Evolutionary conservation across 2,888 invertebrate genomes (phyloP).

Genomic region (Pristionchus arcanus): DNA sequence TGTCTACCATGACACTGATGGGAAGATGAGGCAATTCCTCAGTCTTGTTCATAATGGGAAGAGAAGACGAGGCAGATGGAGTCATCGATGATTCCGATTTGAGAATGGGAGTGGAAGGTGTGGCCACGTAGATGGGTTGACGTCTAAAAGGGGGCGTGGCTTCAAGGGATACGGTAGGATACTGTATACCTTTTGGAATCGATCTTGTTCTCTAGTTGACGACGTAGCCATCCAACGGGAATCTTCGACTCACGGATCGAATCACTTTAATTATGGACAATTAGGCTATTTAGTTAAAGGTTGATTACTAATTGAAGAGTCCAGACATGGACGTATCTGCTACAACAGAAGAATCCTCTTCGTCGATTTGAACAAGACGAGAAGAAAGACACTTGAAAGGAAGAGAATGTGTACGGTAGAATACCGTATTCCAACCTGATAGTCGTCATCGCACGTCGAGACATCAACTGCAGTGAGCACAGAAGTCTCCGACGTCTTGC

Average conservation of each 20-base stretch:
- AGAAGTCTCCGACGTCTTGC: background rate
- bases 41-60: too few species aligned
- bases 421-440: conserved; percentile 18
- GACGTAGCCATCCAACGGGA: too few species aligned
- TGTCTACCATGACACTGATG: too few species aligned
- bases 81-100: background rate
- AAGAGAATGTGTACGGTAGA: background rate
- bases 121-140: background rate
- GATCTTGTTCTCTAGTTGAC: background rate
- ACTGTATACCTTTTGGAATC: background rate
- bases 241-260: too few species aligned
- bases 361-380: conserved; percentile 3
- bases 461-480: background rate
- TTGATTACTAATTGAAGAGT: conserved; percentile 8
- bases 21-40: background rate
- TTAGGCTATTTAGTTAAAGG: background rate
- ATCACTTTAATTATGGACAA: background rate
- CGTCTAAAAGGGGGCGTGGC: background rate
- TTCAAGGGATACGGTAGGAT: conserved; percentile 5
- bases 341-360: background rate
- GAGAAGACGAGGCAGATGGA: background rate
- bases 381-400: background rate
- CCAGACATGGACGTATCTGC: conserved; percentile 41
- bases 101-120: background rate
- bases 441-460: conserved; percentile 38